A percentile compares a stretch with the other conserved stretches of the same genome.
Conservation (phyloP, 2,888 invertebrate species). For the Pardosa pseudoannulata region DNA sequence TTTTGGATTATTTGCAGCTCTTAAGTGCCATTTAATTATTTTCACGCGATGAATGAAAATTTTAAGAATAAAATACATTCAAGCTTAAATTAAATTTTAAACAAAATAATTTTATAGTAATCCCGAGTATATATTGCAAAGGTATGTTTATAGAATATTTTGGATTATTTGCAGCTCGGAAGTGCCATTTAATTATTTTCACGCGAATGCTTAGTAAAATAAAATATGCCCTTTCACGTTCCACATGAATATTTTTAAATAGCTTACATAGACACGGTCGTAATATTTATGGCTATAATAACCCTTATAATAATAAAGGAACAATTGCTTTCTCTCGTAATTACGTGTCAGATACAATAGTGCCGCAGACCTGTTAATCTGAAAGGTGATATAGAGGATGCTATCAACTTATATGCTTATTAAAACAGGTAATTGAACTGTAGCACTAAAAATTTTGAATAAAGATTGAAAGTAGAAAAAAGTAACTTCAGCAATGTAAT, state of each 20-base stretch:
- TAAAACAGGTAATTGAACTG: background rate
- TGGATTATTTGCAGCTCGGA: too few relatives aligned
- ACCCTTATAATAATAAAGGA: background rate
- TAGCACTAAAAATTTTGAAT: too few relatives aligned
- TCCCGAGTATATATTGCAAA: too few relatives aligned
- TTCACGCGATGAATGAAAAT: too few relatives aligned
- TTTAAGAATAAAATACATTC: too few relatives aligned
- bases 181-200: background rate
- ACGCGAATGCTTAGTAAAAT: background rate
- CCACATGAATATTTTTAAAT: background rate
- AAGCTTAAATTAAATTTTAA: too few relatives aligned
- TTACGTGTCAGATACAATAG: background rate
- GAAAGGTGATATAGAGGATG: background rate
- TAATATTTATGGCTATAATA: slow-evolving; percentile 24
- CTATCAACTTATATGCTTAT: background rate
- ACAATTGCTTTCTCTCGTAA: slow-evolving; percentile 12
- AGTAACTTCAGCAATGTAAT: too few relatives aligned
- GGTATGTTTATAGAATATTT: too few relatives aligned
- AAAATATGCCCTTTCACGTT: background rate
- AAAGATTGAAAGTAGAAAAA: too few relatives aligned
- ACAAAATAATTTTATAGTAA: too few relatives aligned
- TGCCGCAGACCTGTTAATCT: background rate
- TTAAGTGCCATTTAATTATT: background rate
- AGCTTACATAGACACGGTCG: background rate
- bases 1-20: too few relatives aligned